Conservation (phyloP, 2,113 vertebrate species). For the Nipponia nippon region DNA sequence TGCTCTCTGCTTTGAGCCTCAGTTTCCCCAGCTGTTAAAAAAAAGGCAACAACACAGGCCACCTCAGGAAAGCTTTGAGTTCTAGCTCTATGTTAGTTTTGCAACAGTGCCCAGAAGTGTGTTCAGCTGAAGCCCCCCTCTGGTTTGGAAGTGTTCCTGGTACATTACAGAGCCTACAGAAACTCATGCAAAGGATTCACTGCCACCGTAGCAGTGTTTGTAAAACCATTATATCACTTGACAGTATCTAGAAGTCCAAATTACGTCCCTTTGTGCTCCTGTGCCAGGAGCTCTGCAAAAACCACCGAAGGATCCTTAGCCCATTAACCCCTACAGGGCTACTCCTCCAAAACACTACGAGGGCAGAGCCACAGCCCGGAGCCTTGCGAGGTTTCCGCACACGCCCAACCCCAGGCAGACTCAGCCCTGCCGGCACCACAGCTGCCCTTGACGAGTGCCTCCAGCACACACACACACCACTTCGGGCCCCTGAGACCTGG, state of each 20-base stretch:
- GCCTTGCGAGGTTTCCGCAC: no score
- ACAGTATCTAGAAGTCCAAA: not conserved
- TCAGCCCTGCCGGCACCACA: not conserved
- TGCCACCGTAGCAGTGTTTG: not conserved
- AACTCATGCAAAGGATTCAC: not conserved
- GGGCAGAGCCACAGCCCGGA: not conserved
- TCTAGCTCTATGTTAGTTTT: not conserved
- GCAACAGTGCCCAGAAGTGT: not conserved
- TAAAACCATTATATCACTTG: fast-evolving
- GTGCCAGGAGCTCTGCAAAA: not conserved
- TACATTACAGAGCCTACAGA: not conserved
- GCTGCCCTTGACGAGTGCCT: not conserved
- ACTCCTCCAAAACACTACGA: not conserved
- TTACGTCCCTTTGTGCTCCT: fast-evolving
- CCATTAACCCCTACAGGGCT: not conserved
- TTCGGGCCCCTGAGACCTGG: not conserved
- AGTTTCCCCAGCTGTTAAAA: not conserved
- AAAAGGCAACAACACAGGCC: not conserved
- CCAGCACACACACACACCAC: not conserved
- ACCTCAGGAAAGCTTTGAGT: fast-evolving
- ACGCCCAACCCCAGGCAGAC: not conserved
- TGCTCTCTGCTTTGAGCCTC: not conserved
- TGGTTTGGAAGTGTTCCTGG: not conserved
- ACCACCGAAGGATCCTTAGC: not conserved
- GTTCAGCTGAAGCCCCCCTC: not conserved